phyloP scores from a whole-genome alignment of 2,888 invertebrate genomes.

The Eumacrocentrus americanus region DNA sequence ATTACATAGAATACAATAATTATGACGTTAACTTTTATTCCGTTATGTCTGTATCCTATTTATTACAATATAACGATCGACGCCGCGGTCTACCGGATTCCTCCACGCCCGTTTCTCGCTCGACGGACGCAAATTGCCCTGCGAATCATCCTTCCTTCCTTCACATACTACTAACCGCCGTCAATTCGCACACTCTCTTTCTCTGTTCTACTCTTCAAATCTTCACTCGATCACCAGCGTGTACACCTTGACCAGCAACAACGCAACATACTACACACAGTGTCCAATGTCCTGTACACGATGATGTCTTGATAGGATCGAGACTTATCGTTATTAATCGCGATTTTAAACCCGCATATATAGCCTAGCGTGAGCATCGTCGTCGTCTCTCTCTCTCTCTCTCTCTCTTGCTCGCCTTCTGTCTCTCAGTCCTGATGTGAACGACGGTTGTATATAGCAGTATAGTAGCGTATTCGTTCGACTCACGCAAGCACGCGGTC shows the following conservation, averaged over 20 bases:
- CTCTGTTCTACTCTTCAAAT: constrained; percentile 23
- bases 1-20: constrained; percentile 26
- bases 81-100: constrained; percentile 40
- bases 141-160: constrained; percentile 24
- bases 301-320: constrained; percentile 53
- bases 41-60: constrained; percentile 53
- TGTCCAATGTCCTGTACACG: constrained; percentile 36
- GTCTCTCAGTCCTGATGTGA: too few species aligned
- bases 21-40: constrained; percentile 47
- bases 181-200: constrained; percentile 22
- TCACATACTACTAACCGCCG: constrained; percentile 16
- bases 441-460: constrained; percentile 1
- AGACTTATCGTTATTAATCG: constrained; percentile 51
- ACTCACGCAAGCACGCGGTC: constrained; percentile 23
- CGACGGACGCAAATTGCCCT: constrained; percentile 50
- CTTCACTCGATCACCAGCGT: constrained; percentile 1
- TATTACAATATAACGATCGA: constrained; percentile 49
- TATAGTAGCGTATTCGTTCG: background rate
- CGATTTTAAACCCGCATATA: constrained; percentile 40
- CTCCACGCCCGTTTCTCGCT: constrained; percentile 49
- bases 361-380: constrained; percentile 19
- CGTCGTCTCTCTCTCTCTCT: too few species aligned
- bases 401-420: too few species aligned
- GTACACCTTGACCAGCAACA: background rate
- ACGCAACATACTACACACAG: constrained; percentile 25